phyloP scores from a whole-genome alignment of 2,888 invertebrate species.

The Cheilosia scutellata region DNA sequence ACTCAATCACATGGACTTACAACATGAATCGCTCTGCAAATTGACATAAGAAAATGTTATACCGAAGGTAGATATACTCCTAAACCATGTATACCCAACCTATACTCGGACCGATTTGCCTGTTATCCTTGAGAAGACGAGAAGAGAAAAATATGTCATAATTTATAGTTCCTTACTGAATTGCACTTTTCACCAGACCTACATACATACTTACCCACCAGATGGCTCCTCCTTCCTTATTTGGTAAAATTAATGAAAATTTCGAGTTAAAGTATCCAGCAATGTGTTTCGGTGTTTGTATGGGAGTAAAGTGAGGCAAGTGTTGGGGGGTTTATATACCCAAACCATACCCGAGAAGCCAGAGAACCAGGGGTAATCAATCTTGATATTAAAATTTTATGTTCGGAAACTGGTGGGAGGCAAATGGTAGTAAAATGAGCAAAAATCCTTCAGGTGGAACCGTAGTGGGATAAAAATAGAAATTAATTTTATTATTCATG shows the following conservation, averaged over 20 bases:
- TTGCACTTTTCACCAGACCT: conserved; percentile 28
- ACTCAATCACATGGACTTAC: conserved; percentile 8
- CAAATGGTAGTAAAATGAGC: neutral
- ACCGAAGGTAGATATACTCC: conserved; percentile 27
- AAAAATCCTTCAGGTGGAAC: conserved; percentile 22
- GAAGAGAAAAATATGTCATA: conserved; percentile 56
- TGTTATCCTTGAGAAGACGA: conserved; percentile 27
- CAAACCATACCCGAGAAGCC: neutral
- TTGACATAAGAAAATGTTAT: conserved; percentile 69
- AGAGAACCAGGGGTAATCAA: conserved; percentile 56
- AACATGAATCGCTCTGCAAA: conserved; percentile 62
- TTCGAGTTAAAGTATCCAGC: conserved; percentile 33
- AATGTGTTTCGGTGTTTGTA: conserved; percentile 4
- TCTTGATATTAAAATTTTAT: conserved; percentile 72
- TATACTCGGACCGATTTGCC: conserved; percentile 11
- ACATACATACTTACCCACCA: neutral
- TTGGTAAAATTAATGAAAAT: conserved; percentile 63
- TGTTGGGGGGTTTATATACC: neutral
- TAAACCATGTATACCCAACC: neutral
- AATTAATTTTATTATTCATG: conserved; percentile 50
- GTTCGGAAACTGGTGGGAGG: conserved; percentile 18
- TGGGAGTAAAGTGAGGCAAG: neutral
- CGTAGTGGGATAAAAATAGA: conserved; percentile 27
- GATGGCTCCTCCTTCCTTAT: conserved; percentile 11
- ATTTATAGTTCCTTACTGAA: conserved; percentile 60